Conservation (phyloP, 2,797 vertebrate species). For the Coregonus ussuriensis region DNA sequence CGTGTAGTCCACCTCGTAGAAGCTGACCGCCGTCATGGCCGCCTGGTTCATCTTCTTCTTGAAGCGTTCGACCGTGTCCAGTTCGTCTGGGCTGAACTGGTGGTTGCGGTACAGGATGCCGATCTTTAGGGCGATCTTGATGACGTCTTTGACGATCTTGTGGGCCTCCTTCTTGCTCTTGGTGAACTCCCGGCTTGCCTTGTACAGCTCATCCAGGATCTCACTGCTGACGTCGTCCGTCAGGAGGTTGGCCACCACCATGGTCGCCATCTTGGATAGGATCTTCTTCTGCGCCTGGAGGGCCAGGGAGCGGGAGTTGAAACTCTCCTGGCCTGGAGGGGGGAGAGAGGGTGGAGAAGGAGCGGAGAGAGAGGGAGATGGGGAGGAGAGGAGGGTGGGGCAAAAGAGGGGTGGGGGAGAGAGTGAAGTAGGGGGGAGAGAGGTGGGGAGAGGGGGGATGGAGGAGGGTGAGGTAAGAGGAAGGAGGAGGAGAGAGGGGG, state of each 20-base stretch:
- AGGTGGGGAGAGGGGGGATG: not conserved
- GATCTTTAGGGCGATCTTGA: constrained; percentile 97
- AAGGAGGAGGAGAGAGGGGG: too few species aligned
- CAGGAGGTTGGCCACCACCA: constrained; percentile 94
- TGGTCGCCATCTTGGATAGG: constrained; percentile 96
- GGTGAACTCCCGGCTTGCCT: constrained; percentile 89
- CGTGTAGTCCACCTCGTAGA: constrained; percentile 97
- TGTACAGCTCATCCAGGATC: constrained; percentile 96
- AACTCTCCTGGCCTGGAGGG: constrained; percentile 82
- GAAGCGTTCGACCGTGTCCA: constrained; percentile 92
- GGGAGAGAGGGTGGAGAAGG: constrained; percentile 17
- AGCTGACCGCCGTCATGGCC: constrained; percentile 96
- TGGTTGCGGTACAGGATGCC: constrained; percentile 95
- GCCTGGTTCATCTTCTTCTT: constrained; percentile 99
- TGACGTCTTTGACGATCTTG: constrained; percentile 96
- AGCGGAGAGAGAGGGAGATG: not conserved
- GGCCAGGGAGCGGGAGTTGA: constrained; percentile 93
- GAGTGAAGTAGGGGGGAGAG: too few species aligned
- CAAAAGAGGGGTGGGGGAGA: too few species aligned
- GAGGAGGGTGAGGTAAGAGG: not conserved
- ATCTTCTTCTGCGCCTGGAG: constrained; percentile 98
- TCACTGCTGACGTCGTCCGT: constrained; percentile 96
- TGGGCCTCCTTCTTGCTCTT: constrained; percentile 97
- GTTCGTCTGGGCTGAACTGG: constrained; percentile 92
- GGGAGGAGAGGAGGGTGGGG: not conserved